Percentiles rank a stretch among this genome's conserved stretches.
These are phyloP conservation scores for Nasonia giraulti DNA, from an alignment of 1,140 invertebrate species.

Conservation along the genomic window DNA sequence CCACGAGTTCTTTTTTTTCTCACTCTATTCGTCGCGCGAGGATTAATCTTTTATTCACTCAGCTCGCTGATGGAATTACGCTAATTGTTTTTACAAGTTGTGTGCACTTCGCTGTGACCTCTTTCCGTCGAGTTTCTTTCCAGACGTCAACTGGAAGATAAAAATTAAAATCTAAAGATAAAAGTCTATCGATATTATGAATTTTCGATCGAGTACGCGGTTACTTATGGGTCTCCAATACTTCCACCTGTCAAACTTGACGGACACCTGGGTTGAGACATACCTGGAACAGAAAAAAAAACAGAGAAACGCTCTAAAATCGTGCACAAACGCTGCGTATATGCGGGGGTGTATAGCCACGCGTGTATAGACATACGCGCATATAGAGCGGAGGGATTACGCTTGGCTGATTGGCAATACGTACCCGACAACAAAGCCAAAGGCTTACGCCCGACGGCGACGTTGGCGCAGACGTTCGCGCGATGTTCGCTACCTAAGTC, in stretches of 20 bases:
- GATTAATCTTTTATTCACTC: background rate
- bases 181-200: background rate
- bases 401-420: conserved; percentile 58
- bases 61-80: background rate
- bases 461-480: background rate
- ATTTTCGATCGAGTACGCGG: background rate
- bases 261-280: background rate
- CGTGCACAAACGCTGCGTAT: too few species aligned
- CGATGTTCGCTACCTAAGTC: conserved; percentile 51
- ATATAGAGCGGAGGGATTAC: conserved; percentile 51
- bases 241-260: background rate
- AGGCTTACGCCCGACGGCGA: conserved; percentile 31
- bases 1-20: background rate
- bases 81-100: conserved; percentile 3
- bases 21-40: background rate
- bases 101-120: background rate
- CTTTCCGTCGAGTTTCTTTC: background rate
- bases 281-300: conserved; percentile 36
- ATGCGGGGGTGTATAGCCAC: too few species aligned
- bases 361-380: background rate
- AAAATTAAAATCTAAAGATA: background rate
- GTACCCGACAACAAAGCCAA: conserved; percentile 56
- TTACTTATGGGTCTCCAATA: conserved; percentile 1
- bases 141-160: too few species aligned
- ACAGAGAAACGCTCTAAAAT: background rate